Conservation (phyloP, 2,888 invertebrate genomes). For the Drosophila prostipennis region DNA sequence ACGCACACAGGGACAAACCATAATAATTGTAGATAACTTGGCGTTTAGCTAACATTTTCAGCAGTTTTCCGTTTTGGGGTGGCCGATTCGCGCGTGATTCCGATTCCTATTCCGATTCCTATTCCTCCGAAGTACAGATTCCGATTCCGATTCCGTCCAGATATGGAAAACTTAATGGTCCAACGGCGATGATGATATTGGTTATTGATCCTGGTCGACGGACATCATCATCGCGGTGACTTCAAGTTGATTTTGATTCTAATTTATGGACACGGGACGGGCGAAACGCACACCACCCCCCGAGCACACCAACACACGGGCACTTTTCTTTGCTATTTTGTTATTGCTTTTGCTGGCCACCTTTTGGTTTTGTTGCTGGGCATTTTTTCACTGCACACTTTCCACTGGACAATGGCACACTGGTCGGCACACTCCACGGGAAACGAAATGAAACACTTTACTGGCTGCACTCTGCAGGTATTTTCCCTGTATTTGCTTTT, state of each 20-base stretch:
- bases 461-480: constrained; percentile 9
- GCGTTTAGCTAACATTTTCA: constrained; percentile 72
- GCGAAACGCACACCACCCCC: constrained; percentile 29
- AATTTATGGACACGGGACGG: constrained; percentile 37
- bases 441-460: constrained; percentile 21
- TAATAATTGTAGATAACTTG: constrained; percentile 75
- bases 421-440: constrained; percentile 2
- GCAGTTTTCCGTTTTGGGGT: constrained; percentile 60
- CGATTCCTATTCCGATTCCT: constrained; percentile 49
- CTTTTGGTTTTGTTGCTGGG: constrained; percentile 59
- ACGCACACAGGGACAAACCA: constrained; percentile 49
- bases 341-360: constrained; percentile 57
- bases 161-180: constrained; percentile 13
- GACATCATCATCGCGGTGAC: constrained; percentile 17
- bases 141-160: constrained; percentile 38
- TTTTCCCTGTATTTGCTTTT: constrained; percentile 15
- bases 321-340: constrained; percentile 23
- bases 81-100: constrained; percentile 65
- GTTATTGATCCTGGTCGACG: constrained; percentile 30
- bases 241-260: constrained; percentile 31
- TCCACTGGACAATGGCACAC: constrained; percentile 27
- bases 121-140: constrained; percentile 9
- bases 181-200: not conserved
- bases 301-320: constrained; percentile 24
- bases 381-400: constrained; percentile 59